Evolutionary conservation across 2,113 vertebrate species (phyloP).

Genomic region (Orycteropus afer): DNA sequence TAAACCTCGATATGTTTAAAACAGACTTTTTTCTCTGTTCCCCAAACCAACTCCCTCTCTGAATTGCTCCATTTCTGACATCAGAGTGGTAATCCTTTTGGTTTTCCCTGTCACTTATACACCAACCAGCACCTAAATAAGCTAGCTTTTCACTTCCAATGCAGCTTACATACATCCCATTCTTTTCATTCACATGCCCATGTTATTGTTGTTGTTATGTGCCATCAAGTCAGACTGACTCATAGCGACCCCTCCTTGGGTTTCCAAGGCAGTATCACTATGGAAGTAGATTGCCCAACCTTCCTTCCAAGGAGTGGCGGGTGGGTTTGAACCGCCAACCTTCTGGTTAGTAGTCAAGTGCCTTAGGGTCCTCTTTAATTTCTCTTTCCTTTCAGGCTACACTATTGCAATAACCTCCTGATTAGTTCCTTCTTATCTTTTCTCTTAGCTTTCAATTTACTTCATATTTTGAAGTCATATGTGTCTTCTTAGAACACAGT

Average conservation of each 20-base stretch:
- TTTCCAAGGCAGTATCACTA: no score
- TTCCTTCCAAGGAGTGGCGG: no score
- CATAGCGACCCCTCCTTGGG: no score
- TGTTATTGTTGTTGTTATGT: no score
- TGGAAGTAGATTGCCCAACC: no score
- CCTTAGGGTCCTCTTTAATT: neutral
- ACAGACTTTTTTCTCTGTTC: neutral
- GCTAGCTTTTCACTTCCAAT: neutral
- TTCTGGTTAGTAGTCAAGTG: no score
- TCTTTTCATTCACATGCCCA: neutral
- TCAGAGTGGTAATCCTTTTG: neutral
- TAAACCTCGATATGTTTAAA: neutral
- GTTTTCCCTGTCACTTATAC: neutral
- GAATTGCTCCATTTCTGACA: neutral
- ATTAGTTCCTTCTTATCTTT: neutral
- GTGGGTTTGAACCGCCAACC: no score
- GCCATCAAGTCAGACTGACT: no score
- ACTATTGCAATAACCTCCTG: neutral
- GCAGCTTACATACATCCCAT: neutral
- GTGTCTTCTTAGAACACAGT: neutral
- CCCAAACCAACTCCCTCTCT: neutral
- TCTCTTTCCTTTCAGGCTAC: neutral
- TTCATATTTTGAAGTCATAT: neutral
- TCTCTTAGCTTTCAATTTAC: neutral
- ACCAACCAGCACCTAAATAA: neutral